Base-by-base conservation (phyloP, 2,888 invertebrate species). In the Dicyrtomina minuta region DNA sequence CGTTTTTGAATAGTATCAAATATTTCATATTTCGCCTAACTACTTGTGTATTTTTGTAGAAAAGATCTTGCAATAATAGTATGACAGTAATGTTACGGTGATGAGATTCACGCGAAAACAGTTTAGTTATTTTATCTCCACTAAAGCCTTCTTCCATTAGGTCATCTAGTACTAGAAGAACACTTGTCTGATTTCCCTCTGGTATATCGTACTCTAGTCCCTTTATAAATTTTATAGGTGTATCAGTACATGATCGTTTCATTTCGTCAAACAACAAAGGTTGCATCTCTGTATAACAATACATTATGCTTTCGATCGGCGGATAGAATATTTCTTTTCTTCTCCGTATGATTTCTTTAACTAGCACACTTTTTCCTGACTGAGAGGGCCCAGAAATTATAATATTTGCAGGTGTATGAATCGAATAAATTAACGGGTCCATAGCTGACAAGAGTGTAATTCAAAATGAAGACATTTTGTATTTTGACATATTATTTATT, bases 281-380 rank as follows among this genome's bases (percentile, higher is more conserved):
- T 43, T 60, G 60, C 2, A 8, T 17, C 22, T 60, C 60, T 13
- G 13, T 22, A 20, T 60, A 60, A 22, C 33, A 39, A 39, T 41
- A 60, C 5, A 60, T 43, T 1, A 60, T 22, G 33, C 44, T 1
- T 13, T 39, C 2, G 8, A 39, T 17, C 3, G n/a, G n/a, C 6
- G 4, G 41, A 22, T 43, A 41, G 17, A 60, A 43, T 22, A 60
- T 43, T 43, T 60, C 60, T 13, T 22, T 2, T 2, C 60, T 1
- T 8, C 60, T 1, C 20, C 41, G 1, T 43, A 60, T 60, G n/a
- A 60, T 43, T 20, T 60, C 43, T 8, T 12, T 12, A 6, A 60
- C 41, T 12, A 43, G 15, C 20, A 10, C 6, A 13, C 33, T 60
- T 60, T 60, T 60, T 60, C 60, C 60, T n/a, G n/a, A 12, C 17